These are phyloP conservation scores for Thera obeliscata DNA, from an alignment of 2,888 invertebrate genomes.

Conservation along the genomic window DNA sequence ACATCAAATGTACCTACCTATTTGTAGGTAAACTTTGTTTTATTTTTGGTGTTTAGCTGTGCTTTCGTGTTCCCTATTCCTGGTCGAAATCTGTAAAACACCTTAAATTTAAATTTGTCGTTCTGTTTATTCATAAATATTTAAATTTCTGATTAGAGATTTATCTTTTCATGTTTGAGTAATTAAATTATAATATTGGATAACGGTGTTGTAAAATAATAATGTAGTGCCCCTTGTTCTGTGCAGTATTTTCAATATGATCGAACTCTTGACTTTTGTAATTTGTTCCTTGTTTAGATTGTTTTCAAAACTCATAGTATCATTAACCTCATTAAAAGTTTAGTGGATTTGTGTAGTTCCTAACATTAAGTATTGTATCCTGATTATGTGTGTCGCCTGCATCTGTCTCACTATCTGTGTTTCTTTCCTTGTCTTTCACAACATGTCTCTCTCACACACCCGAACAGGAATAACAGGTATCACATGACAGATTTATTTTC, in stretches of 20 bases:
- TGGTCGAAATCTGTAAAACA: not conserved
- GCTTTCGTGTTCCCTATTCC: not conserved
- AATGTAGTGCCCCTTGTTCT: not conserved
- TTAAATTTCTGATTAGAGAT: not conserved
- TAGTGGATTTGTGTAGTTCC: constrained; percentile 34
- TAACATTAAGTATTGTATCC: constrained; percentile 45
- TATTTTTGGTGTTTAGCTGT: not conserved
- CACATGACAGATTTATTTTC: constrained; percentile 64
- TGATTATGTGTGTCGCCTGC: constrained; percentile 75
- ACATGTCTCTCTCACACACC: constrained; percentile 82
- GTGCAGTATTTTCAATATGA: not conserved
- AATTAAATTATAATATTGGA: not conserved
- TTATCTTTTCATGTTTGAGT: not conserved
- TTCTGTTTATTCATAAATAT: not conserved
- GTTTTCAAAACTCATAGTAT: constrained; percentile 33
- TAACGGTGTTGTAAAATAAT: not conserved
- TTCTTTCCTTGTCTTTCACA: constrained; percentile 81
- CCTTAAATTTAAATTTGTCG: not conserved
- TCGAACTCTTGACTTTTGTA: not conserved
- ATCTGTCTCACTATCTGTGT: constrained; percentile 82
- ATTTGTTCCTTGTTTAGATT: constrained; percentile 21
- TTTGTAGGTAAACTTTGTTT: not conserved
- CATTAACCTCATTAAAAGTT: constrained; percentile 32
- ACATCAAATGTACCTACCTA: not conserved
- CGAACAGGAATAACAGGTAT: constrained; percentile 84